Conservation (phyloP, 2,797 vertebrate genomes). For the Girardinus metallicus region DNA sequence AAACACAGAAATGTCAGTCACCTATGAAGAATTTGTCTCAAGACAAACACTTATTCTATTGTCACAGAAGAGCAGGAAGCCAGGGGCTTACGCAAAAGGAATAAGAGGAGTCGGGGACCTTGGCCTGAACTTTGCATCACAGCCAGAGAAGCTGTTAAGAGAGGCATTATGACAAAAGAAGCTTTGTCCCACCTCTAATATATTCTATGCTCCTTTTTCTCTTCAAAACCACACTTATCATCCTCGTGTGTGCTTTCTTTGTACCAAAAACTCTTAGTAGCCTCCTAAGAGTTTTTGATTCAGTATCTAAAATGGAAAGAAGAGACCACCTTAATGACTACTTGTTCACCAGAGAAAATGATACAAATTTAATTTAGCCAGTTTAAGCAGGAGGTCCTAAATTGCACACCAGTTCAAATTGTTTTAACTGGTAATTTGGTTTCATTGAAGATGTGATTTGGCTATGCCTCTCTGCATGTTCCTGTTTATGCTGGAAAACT, state of each 20-base stretch:
- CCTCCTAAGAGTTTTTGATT: slow-evolving; percentile 34
- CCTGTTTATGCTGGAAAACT: slow-evolving; percentile 68
- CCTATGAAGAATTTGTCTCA: slow-evolving; percentile 63
- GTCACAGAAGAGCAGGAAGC: slow-evolving; percentile 74
- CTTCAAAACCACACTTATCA: slow-evolving; percentile 52
- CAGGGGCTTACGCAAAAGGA: slow-evolving; percentile 72
- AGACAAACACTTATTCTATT: slow-evolving; percentile 82
- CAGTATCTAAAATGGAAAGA: neutral
- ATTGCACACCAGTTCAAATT: slow-evolving; percentile 43
- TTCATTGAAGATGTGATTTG: slow-evolving; percentile 40
- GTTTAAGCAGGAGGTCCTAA: slow-evolving; percentile 40
- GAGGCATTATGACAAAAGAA: slow-evolving; percentile 73
- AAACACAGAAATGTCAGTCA: slow-evolving; percentile 55
- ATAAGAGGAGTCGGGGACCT: slow-evolving; percentile 71
- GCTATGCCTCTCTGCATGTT: slow-evolving; percentile 48
- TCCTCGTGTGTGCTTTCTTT: slow-evolving; percentile 32
- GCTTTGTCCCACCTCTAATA: slow-evolving; percentile 74
- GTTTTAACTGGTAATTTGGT: slow-evolving; percentile 52
- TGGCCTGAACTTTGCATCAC: slow-evolving; percentile 72
- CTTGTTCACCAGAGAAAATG: slow-evolving; percentile 3
- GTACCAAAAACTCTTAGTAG: too few relatives aligned
- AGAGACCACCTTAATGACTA: slow-evolving; percentile 25
- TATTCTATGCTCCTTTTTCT: slow-evolving; percentile 56
- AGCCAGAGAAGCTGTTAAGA: slow-evolving; percentile 64
- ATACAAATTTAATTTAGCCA: slow-evolving; percentile 38